Evolutionary conservation across 2,113 vertebrate species (phyloP).

Genomic region (Leucopsar rothschildi): DNA sequence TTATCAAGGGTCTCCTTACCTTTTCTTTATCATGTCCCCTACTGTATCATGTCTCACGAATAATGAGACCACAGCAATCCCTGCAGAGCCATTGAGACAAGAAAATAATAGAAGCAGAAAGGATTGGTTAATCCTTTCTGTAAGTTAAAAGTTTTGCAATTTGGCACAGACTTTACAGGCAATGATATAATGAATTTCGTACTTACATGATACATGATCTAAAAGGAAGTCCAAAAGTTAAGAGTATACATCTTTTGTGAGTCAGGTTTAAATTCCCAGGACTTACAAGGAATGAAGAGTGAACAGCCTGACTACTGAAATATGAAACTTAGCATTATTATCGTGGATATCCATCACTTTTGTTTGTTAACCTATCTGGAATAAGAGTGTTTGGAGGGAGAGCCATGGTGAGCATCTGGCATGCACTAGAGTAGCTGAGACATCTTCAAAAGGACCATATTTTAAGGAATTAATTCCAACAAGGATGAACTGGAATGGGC

Average conservation of each 20-base stretch:
- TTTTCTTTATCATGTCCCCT: slow-evolving; percentile 55
- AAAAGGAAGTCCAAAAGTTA: slow-evolving; percentile 63
- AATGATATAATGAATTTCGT: slow-evolving; percentile 54
- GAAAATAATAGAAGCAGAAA: slow-evolving; percentile 60
- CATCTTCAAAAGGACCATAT: slow-evolving; percentile 16
- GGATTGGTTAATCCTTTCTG: slow-evolving; percentile 56
- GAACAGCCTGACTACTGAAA: slow-evolving; percentile 52
- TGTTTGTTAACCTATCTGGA: slow-evolving; percentile 33
- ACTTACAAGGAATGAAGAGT: slow-evolving; percentile 25
- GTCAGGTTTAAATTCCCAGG: slow-evolving; percentile 50
- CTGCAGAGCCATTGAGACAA: slow-evolving; percentile 44
- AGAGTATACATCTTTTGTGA: slow-evolving; percentile 37
- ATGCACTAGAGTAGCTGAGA: neutral
- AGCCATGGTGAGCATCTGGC: slow-evolving; percentile 2
- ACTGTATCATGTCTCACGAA: slow-evolving; percentile 58
- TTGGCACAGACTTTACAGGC: slow-evolving; percentile 52
- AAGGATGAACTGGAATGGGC: neutral
- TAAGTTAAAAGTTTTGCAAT: slow-evolving; percentile 50
- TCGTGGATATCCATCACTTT: slow-evolving; percentile 42
- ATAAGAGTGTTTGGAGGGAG: neutral
- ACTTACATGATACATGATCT: slow-evolving; percentile 65
- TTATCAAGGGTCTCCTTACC: slow-evolving; percentile 64
- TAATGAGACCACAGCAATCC: slow-evolving; percentile 62
- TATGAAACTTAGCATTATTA: slow-evolving; percentile 44
- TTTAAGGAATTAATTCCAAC: neutral